These are phyloP conservation scores for Menidia beryllina DNA, from an alignment of 2,113 vertebrate genomes.

Conservation along the genomic window DNA sequence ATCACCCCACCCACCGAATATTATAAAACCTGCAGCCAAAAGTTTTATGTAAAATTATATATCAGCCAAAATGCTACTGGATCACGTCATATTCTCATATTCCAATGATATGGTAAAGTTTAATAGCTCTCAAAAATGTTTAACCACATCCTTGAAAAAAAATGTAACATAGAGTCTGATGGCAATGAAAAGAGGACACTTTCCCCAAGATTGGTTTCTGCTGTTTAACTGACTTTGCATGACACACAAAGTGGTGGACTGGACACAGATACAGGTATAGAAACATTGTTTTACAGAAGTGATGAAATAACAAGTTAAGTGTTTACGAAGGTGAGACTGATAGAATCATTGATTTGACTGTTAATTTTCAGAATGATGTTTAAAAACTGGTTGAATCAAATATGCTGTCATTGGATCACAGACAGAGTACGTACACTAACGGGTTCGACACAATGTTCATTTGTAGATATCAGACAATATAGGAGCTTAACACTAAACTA, in stretches of 20 bases:
- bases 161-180: too few species aligned
- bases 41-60: too few species aligned
- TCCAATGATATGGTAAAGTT: not conserved
- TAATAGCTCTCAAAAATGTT: not conserved
- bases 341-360: not conserved
- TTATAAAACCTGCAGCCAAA: too few species aligned
- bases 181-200: not conserved
- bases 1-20: not conserved
- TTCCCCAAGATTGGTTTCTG: not conserved
- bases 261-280: constrained; percentile 5
- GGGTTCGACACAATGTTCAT: not conserved
- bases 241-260: not conserved
- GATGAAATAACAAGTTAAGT: too few species aligned
- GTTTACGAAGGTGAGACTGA: not conserved
- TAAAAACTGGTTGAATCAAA: constrained; percentile 1
- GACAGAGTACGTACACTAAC: not conserved
- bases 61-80: not conserved
- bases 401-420: not conserved
- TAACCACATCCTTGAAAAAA: too few species aligned
- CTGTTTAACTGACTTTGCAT: not conserved
- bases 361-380: constrained; percentile 2
- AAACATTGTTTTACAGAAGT: not conserved
- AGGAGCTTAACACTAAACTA: not conserved
- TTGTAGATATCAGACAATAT: not conserved
- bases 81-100: not conserved